These are phyloP conservation scores for Drosophila bocqueti DNA, from an alignment of 1,140 invertebrate genomes.

Conservation along the genomic window DNA sequence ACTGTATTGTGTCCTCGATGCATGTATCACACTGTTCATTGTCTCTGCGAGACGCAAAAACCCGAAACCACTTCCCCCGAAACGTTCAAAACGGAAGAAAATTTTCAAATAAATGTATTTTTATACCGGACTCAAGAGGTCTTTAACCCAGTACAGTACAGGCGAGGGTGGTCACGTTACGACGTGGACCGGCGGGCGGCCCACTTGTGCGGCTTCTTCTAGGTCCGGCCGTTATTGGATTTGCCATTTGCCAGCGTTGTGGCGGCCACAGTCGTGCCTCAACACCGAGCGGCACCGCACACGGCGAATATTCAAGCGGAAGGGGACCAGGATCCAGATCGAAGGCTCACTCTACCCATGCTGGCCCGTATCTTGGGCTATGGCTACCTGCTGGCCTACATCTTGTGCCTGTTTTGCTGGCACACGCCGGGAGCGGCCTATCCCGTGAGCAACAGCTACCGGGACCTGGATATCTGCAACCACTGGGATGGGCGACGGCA, in stretches of 20 bases:
- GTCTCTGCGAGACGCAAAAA: slow-evolving; percentile 74
- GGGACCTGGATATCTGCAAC: slow-evolving; percentile 88
- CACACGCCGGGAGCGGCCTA: slow-evolving; percentile 56
- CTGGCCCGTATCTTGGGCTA: slow-evolving; percentile 53
- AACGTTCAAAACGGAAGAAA: slow-evolving; percentile 39
- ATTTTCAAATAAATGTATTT: slow-evolving; percentile 78
- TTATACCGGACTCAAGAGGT: slow-evolving; percentile 70
- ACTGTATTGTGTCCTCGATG: slow-evolving; percentile 42
- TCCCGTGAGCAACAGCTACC: slow-evolving; percentile 68
- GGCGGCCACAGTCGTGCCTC: slow-evolving; percentile 56
- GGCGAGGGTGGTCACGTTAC: slow-evolving; percentile 39
- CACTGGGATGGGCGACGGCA: slow-evolving; percentile 87
- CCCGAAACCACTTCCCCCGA: slow-evolving; percentile 29
- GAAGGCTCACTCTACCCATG: slow-evolving; percentile 34
- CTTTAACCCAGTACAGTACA: slow-evolving; percentile 67
- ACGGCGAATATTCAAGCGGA: slow-evolving; percentile 29
- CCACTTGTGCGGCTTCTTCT: slow-evolving; percentile 69
- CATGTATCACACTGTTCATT: slow-evolving; percentile 58
- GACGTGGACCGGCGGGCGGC: slow-evolving; percentile 6
- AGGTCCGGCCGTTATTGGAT: slow-evolving; percentile 69
- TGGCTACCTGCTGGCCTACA: slow-evolving; percentile 63
- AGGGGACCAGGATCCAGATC: slow-evolving; percentile 18
- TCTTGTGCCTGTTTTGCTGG: slow-evolving; percentile 50
- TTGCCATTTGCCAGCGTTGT: slow-evolving; percentile 55
- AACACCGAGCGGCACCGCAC: slow-evolving; percentile 39